Percentiles rank a stretch among this genome's conserved stretches.
Evolutionary conservation across 2,888 invertebrate genomes (phyloP).

Genomic region (Plebejus melissa): DNA sequence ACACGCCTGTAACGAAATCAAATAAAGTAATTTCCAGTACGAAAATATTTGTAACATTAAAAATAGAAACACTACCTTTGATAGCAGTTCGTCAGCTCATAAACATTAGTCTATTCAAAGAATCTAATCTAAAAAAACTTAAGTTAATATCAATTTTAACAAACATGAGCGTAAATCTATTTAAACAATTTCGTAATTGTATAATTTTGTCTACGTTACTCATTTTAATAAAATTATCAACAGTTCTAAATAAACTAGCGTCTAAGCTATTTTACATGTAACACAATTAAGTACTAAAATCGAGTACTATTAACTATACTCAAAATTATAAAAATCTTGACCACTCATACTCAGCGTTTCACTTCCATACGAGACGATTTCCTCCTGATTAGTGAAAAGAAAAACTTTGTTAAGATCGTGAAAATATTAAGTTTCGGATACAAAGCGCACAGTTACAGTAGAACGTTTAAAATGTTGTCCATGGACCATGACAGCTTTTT

Average conservation of each 20-base stretch:
- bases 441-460: not conserved
- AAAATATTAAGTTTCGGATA: not conserved
- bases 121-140: slow-evolving; percentile 22
- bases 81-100: slow-evolving; percentile 4
- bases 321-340: slow-evolving; percentile 36
- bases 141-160: slow-evolving; percentile 10
- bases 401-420: slow-evolving; percentile 33
- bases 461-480: not conserved
- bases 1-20: not conserved
- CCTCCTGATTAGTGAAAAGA: slow-evolving; percentile 53
- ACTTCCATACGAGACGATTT: slow-evolving; percentile 44
- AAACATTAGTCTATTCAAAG: slow-evolving; percentile 9
- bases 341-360: slow-evolving; percentile 56
- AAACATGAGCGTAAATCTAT: slow-evolving; percentile 21
- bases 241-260: slow-evolving; percentile 13
- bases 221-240: slow-evolving; percentile 14
- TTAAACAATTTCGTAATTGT: not conserved
- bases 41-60: not conserved
- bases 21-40: not conserved
- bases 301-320: slow-evolving; percentile 30
- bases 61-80: slow-evolving; percentile 3
- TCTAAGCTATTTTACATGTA: slow-evolving; percentile 24
- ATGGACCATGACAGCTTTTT: not conserved
- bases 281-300: slow-evolving; percentile 21
- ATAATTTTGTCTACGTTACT: slow-evolving; percentile 15